Evolutionary conservation across 2,113 vertebrate genomes (phyloP).

Genomic region (Pardalotus punctatus): DNA sequence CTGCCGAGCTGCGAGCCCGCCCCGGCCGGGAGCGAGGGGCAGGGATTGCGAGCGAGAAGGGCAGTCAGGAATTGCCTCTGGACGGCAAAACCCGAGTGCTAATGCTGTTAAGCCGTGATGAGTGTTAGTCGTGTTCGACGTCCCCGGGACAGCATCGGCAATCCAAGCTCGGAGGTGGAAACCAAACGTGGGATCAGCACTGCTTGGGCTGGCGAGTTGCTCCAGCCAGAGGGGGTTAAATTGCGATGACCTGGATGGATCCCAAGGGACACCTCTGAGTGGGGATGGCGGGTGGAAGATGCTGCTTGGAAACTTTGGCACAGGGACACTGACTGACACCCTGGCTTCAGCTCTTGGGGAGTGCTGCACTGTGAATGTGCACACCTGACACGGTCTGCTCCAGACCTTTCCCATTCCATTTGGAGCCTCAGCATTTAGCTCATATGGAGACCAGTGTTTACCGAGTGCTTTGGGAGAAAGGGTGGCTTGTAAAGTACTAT

Average conservation of each 20-base stretch:
- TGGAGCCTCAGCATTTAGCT: neutral
- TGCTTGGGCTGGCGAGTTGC: neutral
- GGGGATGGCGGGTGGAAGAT: neutral
- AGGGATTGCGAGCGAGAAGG: neutral
- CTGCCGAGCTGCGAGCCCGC: neutral
- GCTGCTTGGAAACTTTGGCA: neutral
- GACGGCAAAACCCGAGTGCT: neutral
- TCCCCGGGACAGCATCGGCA: neutral
- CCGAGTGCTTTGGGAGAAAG: neutral
- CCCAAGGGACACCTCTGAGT: accelerated
- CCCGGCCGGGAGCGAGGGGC: neutral
- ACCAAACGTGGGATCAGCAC: accelerated
- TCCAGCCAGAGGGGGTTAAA: neutral
- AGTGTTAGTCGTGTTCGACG: accelerated
- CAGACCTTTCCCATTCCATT: neutral
- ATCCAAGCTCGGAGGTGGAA: neutral
- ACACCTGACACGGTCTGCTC: neutral
- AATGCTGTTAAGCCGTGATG: accelerated
- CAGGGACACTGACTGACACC: neutral
- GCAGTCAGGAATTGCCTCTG: neutral
- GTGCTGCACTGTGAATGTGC: neutral
- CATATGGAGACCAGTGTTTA: neutral
- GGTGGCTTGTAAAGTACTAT: neutral
- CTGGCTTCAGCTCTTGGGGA: neutral
- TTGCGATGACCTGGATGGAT: accelerated